A percentile compares a stretch with the other conserved stretches of the same genome.
Evolutionary conservation across 1,140 invertebrate species (phyloP).

Genomic region (Bilobella aurantiaca): DNA sequence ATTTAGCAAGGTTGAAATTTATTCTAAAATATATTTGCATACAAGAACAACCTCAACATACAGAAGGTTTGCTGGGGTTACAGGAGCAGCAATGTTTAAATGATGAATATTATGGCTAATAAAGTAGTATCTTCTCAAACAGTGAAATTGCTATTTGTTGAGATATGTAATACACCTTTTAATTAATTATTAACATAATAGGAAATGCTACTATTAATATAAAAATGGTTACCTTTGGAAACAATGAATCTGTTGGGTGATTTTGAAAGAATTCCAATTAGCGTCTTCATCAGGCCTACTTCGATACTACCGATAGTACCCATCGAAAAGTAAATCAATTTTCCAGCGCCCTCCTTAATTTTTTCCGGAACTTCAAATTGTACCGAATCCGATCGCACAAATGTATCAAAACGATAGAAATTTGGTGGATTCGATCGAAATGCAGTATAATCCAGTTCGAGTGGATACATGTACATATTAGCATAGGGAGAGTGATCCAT

Average conservation of each 20-base stretch:
- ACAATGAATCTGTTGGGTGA: slow-evolving; percentile 2
- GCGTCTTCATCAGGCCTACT: not conserved
- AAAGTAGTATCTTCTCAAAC: no score
- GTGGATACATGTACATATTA: slow-evolving; percentile 9
- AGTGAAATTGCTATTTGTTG: no score
- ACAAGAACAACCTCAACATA: no score
- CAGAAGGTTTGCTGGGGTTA: no score
- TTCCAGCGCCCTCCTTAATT: not conserved
- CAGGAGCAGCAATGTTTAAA: not conserved
- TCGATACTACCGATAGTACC: not conserved
- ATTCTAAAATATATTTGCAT: no score
- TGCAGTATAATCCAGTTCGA: slow-evolving; percentile 1
- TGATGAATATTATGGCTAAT: not conserved
- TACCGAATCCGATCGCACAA: not conserved
- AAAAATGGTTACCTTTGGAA: slow-evolving; percentile 6
- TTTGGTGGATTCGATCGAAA: not conserved
- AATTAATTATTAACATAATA: not conserved
- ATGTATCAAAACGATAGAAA: not conserved
- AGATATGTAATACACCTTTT: not conserved
- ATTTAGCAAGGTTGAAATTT: not conserved
- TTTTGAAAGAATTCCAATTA: not conserved
- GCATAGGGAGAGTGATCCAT: not conserved
- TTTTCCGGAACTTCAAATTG: slow-evolving; percentile 1
- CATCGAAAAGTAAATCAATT: slow-evolving; percentile 6
- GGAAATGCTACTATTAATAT: no score